These are phyloP conservation scores for Microtus montanus DNA, from an alignment of 2,113 vertebrate species.

Conservation along the genomic window DNA sequence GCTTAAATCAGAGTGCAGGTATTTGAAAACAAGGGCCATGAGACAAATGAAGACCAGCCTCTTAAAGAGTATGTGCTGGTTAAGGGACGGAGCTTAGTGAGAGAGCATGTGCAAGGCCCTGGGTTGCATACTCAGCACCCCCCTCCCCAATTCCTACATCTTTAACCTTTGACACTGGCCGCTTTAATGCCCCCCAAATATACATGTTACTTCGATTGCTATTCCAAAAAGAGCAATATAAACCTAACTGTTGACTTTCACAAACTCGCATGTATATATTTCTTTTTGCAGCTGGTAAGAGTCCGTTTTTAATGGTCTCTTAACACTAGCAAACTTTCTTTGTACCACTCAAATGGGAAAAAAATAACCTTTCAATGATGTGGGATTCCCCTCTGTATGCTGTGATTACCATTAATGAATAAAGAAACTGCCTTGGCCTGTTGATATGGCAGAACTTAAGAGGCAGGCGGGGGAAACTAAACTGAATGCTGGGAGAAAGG, in stretches of 20 bases:
- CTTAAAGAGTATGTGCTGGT: not conserved
- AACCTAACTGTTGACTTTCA: not conserved
- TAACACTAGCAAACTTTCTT: conserved; percentile 22
- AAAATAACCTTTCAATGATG: conserved; percentile 48
- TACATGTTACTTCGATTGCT: not conserved
- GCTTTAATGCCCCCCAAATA: conserved; percentile 26
- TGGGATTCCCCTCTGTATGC: too few species aligned
- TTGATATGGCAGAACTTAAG: too few species aligned
- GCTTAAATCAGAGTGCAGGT: not conserved
- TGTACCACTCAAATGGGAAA: not conserved
- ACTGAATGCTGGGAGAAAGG: too few species aligned
- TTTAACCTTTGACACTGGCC: not conserved
- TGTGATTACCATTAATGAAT: too few species aligned
- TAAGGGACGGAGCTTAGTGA: not conserved
- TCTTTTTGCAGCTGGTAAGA: not conserved
- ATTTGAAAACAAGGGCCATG: conserved; percentile 33
- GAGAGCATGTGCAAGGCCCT: not conserved
- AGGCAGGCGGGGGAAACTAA: too few species aligned
- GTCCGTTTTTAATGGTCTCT: conserved; percentile 20
- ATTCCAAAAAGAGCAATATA: conserved; percentile 25
- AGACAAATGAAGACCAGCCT: not conserved
- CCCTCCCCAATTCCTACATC: not conserved
- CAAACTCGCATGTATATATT: not conserved
- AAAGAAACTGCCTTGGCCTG: too few species aligned
- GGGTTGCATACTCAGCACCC: not conserved